Evolutionary conservation across 2,113 vertebrate species (phyloP), one percentile per base, ranked within the genome.

Genomic region (Tragelaphus imberbis): DNA sequence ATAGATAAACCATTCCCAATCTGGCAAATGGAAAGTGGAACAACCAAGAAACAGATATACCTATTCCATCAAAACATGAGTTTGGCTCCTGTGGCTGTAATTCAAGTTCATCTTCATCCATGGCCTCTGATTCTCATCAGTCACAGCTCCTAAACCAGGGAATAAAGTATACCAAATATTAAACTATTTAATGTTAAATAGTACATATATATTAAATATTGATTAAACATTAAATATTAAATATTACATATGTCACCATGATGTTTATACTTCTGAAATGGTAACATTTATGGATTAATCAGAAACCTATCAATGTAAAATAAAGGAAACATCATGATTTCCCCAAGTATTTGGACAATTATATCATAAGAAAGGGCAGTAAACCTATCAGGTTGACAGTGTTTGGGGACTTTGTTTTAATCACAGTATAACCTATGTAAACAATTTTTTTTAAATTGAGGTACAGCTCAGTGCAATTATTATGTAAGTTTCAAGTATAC

Each of bases 31-130:
- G 17, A 51, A 90, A 36, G 10, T 16, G 25, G 40, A 55, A 79
- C 63, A 75, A 90, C n/a, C 85, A 77, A 25, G 27, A 84, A 88
- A 81, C 56, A 98, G n/a, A 93, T 97, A 98, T 99, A 99, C 99
- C 99, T 99, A 99, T 99, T 99, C 99, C 99, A 98, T 99, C 99
- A 98, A 99, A 99, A 98, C 99, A 99, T 93, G 99, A 99, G 98
- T 99, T 99, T 97, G 99, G 98, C 98, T 99, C 99, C 98, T 99
- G 99, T 94, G 99, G 99, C 98, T 99, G 99, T 98, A 99, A 99
- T 98, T 99, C 98, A 99, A 99, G 99, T 98, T 99, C 99, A 99
- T 99, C 99, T 99, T 99, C 99, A 99, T 99, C 99, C 99, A 99
- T 99, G 99, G 99, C 99, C 99, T 98, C 99, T 98, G 99, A 99